Percentiles rank a stretch among this genome's conserved stretches.
phyloP scores from a whole-genome alignment of 2,888 invertebrate species.

The Tetragonisca angustula region DNA sequence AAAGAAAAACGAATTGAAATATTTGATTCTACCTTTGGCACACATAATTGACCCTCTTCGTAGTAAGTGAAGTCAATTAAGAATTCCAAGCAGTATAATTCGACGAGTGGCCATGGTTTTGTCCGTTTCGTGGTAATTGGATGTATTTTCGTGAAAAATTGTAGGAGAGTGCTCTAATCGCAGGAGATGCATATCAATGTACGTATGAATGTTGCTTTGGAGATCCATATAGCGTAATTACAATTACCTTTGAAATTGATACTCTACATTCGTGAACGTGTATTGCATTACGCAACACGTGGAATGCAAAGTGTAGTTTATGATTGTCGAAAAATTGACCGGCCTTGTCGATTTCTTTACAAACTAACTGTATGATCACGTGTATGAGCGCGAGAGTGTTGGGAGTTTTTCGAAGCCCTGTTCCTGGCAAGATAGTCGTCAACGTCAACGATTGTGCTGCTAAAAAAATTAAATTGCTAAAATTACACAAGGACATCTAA shows the following conservation, averaged over 20 bases:
- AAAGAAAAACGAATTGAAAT: neutral
- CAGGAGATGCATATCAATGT: conserved; percentile 40
- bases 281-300: conserved; percentile 85
- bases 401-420: conserved; percentile 85
- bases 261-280: conserved; percentile 87
- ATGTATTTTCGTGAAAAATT: conserved; percentile 84
- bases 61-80: conserved; percentile 85
- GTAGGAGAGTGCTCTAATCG: conserved; percentile 84
- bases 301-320: conserved; percentile 84
- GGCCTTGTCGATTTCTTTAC: conserved; percentile 85
- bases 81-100: conserved; percentile 85
- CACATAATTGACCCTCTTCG: conserved; percentile 85
- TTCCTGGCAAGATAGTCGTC: conserved; percentile 85
- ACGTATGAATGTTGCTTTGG: neutral
- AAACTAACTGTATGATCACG: conserved; percentile 84
- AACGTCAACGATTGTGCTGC: conserved; percentile 85
- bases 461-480: conserved; percentile 65
- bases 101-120: conserved; percentile 85
- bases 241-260: conserved; percentile 86
- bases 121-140: conserved; percentile 85
- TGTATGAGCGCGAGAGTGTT: conserved; percentile 85
- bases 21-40: conserved; percentile 83
- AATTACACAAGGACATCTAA: neutral
- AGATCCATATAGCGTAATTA: neutral
- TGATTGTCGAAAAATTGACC: conserved; percentile 84